Evolutionary conservation across 2,888 invertebrate genomes (phyloP), one percentile per base, ranked within the genome.

Genomic region (Agrotis exclamationis): DNA sequence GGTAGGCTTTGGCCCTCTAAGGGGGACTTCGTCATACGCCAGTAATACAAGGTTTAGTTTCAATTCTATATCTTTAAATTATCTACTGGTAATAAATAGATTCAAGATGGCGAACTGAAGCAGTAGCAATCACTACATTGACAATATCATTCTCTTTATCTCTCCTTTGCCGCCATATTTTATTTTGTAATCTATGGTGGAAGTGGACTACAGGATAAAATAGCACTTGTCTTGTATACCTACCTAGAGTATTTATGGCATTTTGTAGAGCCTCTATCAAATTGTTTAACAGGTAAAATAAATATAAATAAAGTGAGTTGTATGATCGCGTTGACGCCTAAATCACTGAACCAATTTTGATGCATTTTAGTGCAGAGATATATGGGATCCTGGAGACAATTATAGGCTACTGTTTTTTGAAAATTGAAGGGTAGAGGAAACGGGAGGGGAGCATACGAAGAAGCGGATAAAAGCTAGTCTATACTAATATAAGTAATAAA

Each of bases 71-170:
- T n/a, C n/a, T n/a, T n/a, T n/a, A n/a, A 11, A 24, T 16, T 47
- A 74, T 54, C 64, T 16, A 18, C 3, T 44, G 14, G 24, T 22
- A 54, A 71, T 64, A 74, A 71, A 54, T 65, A 20, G n/a, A 54
- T 64, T 59, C 64, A 33, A 47, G 59, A 58, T 64, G 57, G 28
- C 24, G 20, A 33, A 22, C 18, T 1, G 13, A 28, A 48, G 39
- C 65, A 64, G 71, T 74, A 74, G 71, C 74, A 64, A 71, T 64
- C 47, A 48, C 20, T 33, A 47, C 24, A 44, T 63, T 47, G 64
- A 74, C 64, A 71, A 53, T 74, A 71, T 71, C 74, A 54, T 54
- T 64, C 20, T 14, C 4, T 65, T 74, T 74, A 71, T 71, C 74
- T 54, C 16, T 48, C 65, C 65, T 54, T 44, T 54, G 47, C 6